phyloP scores from a whole-genome alignment of 2,113 vertebrate species.

The Gallinago undulata region DNA sequence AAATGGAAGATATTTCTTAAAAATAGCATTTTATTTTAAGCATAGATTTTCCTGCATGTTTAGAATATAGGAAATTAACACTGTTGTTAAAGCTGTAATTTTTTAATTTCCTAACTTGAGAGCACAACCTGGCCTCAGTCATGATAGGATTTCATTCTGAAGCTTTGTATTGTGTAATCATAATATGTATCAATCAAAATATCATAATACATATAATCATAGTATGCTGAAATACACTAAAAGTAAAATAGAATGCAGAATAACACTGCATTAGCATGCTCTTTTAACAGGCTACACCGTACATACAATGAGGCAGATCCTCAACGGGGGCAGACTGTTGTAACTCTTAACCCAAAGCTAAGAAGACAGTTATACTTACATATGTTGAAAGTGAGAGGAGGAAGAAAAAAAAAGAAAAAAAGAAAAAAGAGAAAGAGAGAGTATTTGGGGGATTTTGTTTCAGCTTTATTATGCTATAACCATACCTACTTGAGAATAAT shows the following conservation, averaged over 20 bases:
- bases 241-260: not conserved
- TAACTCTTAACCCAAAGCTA: not conserved
- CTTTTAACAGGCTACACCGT: not conserved
- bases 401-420: not conserved
- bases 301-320: not conserved
- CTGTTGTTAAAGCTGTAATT: not conserved
- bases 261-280: not conserved
- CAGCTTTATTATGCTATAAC: not conserved
- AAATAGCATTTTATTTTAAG: not conserved
- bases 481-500: not conserved
- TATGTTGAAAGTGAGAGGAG: too few relatives aligned
- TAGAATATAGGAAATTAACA: not conserved
- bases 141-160: not conserved
- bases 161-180: not conserved
- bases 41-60: not conserved
- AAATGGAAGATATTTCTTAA: not conserved
- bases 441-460: not conserved
- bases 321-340: not conserved
- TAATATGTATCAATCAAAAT: not conserved
- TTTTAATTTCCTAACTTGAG: not conserved
- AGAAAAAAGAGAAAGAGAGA: rapidly evolving
- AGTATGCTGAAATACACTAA: not conserved
- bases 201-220: not conserved
- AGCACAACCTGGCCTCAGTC: not conserved
- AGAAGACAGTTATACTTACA: not conserved